Conservation (phyloP, 2,797 vertebrate species). For the Enteromius treurensis region DNA sequence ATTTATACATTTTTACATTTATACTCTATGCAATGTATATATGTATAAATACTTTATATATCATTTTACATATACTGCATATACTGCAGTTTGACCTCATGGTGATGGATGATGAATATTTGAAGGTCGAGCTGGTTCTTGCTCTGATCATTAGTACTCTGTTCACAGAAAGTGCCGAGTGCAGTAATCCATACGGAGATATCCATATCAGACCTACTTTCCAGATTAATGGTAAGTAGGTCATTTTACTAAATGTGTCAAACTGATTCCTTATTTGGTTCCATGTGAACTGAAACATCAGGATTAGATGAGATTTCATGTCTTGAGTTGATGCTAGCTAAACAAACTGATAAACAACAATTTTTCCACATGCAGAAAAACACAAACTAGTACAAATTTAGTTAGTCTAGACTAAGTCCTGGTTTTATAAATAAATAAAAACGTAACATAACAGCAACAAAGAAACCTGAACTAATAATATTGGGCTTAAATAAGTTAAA, state of each 20-base stretch:
- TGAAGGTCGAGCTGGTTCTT: background rate
- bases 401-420: background rate
- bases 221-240: conserved; percentile 29
- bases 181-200: conserved; percentile 12
- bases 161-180: conserved; percentile 3
- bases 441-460: background rate
- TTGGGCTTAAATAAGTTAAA: background rate
- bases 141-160: background rate
- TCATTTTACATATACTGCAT: background rate
- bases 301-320: background rate
- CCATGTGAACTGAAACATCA: conserved; percentile 8
- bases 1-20: too few relatives aligned
- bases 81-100: background rate
- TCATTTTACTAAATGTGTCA: conserved; percentile 39
- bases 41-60: too few relatives aligned
- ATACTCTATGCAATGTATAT: too few relatives aligned
- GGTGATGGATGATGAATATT: background rate
- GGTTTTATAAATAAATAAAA: background rate
- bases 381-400: background rate
- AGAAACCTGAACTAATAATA: conserved; percentile 1
- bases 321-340: background rate
- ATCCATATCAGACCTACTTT: conserved; percentile 30
- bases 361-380: background rate
- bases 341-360: background rate
- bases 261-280: conserved; percentile 22